Percentiles rank a stretch among this genome's conserved stretches.
phyloP scores from a whole-genome alignment of 2,797 vertebrate species.

The Melanotaenia maccullochi region DNA sequence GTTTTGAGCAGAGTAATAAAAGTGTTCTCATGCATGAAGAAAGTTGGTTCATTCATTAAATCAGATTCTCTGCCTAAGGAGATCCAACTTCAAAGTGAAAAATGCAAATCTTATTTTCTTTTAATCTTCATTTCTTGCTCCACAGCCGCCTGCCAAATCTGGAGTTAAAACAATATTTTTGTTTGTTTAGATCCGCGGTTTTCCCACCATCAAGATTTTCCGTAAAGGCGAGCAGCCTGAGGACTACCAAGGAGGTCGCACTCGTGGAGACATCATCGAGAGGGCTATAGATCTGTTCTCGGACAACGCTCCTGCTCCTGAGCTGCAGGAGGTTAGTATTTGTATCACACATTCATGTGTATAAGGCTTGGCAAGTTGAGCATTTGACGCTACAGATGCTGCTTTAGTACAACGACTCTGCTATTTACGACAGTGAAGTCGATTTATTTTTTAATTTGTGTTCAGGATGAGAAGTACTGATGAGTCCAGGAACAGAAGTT shows the following conservation, averaged over 20 bases:
- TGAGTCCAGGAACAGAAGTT: too few relatives aligned
- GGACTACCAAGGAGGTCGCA: constrained; percentile 93
- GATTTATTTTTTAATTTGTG: too few relatives aligned
- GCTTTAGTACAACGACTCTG: too few relatives aligned
- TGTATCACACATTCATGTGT: neutral
- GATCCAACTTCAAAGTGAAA: constrained; percentile 19
- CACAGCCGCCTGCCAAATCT: neutral
- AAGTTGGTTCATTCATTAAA: constrained; percentile 1
- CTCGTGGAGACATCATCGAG: constrained; percentile 88
- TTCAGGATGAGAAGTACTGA: too few relatives aligned
- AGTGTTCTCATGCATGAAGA: too few relatives aligned
- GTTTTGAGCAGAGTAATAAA: too few relatives aligned
- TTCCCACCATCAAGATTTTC: constrained; percentile 97
- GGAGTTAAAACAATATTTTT: neutral
- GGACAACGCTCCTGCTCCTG: constrained; percentile 90
- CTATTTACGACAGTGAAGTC: too few relatives aligned
- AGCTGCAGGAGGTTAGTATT: constrained; percentile 88
- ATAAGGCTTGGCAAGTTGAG: neutral
- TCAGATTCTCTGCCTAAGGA: constrained; percentile 8
- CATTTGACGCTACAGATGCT: too few relatives aligned
- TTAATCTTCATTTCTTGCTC: neutral
- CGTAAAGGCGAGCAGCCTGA: constrained; percentile 93
- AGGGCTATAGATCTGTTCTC: constrained; percentile 92
- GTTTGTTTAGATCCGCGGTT: constrained; percentile 88
- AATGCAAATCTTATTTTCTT: neutral